Base-by-base conservation (phyloP, 2,797 vertebrate genomes). In the Gila robusta region DNA sequence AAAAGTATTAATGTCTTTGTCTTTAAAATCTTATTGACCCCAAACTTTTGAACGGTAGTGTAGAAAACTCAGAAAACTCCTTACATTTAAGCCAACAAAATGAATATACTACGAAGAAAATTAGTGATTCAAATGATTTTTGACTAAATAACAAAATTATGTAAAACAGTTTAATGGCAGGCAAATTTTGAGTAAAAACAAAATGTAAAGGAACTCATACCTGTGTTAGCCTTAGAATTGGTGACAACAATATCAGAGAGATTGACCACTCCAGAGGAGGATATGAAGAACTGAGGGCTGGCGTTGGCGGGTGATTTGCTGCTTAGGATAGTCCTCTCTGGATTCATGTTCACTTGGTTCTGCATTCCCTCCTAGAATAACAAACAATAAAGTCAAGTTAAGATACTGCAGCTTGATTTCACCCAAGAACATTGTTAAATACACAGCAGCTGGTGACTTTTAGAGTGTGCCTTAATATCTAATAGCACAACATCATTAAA, bases 291-390 rank as follows among this genome's bases (percentile, higher is more conserved):
- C 81, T 94, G 92, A n/a, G 92, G 90, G 0, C 93, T 93, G 0
- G 92, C 83, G 80, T 92, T 41, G 3, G 91, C 85, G 66, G 93
- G 59, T 0, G 93, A 21, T 12, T 49, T 66, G 1, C 88, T 4
- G 85, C 87, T 3, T 0, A 92, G 54, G 21, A 81, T 84, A 1
- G 73, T 47, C 59, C 89, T 87, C 78, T 93, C 92, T 0, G 89
- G 84, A 14, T 92, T 90, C 32, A 88, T 0, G 0, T 78, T 90
- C 2, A 89, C 91, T 87, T 95, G 95, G 62, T 88, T 95, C 87
- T 95, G 95, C 95, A 97, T 96, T 0, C 94, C 93, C 71, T 95
- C 96, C 95, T 96, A 78, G 17, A 21, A 23, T 32, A 80, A 71
- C 10, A 85, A 35, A 86, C 35, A 32, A 23, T 21, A 41, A 39